Percentiles rank a stretch among this genome's conserved stretches.
Evolutionary conservation across 2,113 vertebrate species (phyloP).

Genomic region (Narcine bancroftii): DNA sequence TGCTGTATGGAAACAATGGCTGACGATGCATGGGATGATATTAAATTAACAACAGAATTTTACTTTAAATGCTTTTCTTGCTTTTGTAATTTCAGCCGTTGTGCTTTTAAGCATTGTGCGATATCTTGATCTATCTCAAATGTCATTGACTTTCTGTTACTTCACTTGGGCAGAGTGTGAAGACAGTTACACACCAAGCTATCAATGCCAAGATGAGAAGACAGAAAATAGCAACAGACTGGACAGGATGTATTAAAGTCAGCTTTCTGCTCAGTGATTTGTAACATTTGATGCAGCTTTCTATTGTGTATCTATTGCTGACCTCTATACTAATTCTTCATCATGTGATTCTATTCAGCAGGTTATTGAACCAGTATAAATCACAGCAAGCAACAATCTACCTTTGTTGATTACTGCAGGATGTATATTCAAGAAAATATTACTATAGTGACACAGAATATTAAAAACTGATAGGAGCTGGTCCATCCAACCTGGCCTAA

Average conservation of each 20-base stretch:
- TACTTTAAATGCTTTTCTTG: not conserved
- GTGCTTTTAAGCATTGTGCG: not conserved
- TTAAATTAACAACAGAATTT: not conserved
- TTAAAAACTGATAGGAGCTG: not conserved
- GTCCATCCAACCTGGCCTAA: not conserved
- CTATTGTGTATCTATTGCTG: not conserved
- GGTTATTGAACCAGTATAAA: not conserved
- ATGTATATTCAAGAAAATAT: not conserved
- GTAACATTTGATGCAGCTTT: not conserved
- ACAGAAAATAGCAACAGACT: not conserved
- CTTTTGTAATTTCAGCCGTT: not conserved
- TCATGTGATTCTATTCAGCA: not conserved
- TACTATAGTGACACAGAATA: not conserved
- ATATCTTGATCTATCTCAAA: not conserved
- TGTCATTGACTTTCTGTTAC: not conserved
- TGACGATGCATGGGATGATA: not conserved
- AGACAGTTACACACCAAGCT: not conserved
- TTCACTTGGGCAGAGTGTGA: not conserved
- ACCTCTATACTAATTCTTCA: not conserved
- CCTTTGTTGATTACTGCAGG: not conserved
- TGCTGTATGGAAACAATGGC: not conserved
- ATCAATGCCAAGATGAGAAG: not conserved
- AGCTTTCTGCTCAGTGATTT: not conserved
- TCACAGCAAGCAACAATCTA: not conserved
- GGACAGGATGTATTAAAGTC: not conserved